Evolutionary conservation across 2,113 vertebrate species (phyloP).

Genomic region (Vimba vimba): DNA sequence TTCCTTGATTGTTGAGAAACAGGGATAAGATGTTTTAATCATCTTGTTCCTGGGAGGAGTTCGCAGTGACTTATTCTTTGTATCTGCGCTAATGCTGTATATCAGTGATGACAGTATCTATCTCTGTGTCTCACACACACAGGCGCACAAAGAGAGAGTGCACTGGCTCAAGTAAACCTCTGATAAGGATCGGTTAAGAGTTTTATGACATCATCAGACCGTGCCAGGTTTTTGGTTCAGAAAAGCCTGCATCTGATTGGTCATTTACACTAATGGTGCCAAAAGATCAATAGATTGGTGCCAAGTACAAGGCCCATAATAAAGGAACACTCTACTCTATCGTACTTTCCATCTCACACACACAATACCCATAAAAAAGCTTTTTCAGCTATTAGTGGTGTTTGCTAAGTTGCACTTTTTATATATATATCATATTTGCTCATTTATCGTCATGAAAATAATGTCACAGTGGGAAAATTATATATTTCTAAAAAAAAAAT

Average conservation of each 20-base stretch:
- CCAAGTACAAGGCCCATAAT: constrained; percentile 49
- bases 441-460: neutral
- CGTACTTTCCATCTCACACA: constrained; percentile 3
- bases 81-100: constrained; percentile 45
- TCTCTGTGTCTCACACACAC: constrained; percentile 46
- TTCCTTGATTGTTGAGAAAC: constrained; percentile 43
- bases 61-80: constrained; percentile 48
- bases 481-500: too few species aligned
- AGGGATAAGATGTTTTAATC: constrained; percentile 42
- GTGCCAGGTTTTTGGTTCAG: constrained; percentile 62
- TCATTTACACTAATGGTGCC: constrained; percentile 59
- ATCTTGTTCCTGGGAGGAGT: constrained; percentile 43
- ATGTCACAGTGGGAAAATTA: neutral
- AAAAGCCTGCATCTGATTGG: constrained; percentile 40
- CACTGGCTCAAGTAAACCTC: constrained; percentile 62
- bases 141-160: constrained; percentile 60
- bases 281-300: constrained; percentile 59
- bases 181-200: constrained; percentile 76
- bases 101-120: constrained; percentile 48
- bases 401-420: neutral
- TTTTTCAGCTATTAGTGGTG: neutral
- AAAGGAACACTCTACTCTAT: constrained; percentile 21
- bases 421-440: neutral
- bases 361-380: constrained; percentile 29
- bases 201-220: constrained; percentile 77